Base-by-base conservation (phyloP, 2,888 invertebrate genomes). In the Sylvicola fuscatus region DNA sequence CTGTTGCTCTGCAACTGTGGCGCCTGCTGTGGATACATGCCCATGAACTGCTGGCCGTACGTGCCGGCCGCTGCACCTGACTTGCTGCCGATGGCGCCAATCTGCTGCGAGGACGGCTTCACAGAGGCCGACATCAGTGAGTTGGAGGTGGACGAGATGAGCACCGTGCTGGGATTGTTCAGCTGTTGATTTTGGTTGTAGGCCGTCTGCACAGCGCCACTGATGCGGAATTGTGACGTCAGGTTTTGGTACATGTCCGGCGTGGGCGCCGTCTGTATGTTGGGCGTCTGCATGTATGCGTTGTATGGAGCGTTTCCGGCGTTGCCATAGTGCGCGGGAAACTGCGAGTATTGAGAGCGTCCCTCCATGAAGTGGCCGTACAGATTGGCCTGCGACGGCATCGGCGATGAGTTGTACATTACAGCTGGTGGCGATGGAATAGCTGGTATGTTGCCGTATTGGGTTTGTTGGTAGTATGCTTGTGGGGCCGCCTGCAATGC, bases 41-140 rank as follows among this genome's bases (percentile, higher is more conserved):
- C 54, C 59, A 60, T 53, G 38, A 54, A 60, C 42, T 53, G 58
- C 38, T 58, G 58, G 4, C 51, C 53, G 37, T 45, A 45, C 17
- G 42, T 42, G 13, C 44, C 44, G 1, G 48, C 37, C 14, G 53
- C 48, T 30, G 47, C 47, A 35, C 49, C 49, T 27, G 49, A 49
- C 39, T 59, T 60, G 8, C 59, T 56, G 32, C 84, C 83, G 45
- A 86, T 84, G 38, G 84, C 82, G 43, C 83, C 83, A 45, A 84
- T 79, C 47, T 75, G 74, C 56, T 82, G 82, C 41, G 73, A 70
- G 27, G 79, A 72, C 7, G 81, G 77, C 50, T 86, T 87, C 35
- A 84, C 82, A 40, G 79, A 78, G 27, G 83, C 77, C 4, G 86
- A 83, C 84, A 87, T 87, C 45, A 87, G 65, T 27, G 81, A 81